Percentiles rank a stretch among this genome's conserved stretches.
These are phyloP conservation scores for Sebastes nivosus DNA, from an alignment of 2,797 vertebrate genomes.

Conservation along the genomic window DNA sequence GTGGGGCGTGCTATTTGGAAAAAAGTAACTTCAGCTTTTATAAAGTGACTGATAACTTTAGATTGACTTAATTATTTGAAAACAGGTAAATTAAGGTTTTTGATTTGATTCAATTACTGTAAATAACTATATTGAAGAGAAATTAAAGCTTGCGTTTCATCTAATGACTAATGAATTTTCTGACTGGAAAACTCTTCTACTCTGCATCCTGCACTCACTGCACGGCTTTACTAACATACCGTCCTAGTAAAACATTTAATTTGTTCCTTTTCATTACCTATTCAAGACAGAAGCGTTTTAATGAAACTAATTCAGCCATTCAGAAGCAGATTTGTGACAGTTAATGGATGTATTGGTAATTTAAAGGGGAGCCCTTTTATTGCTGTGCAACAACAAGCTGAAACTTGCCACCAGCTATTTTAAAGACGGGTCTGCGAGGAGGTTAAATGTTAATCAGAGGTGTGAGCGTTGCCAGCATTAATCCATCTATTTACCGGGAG, in stretches of 20 bases:
- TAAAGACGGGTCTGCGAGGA: conserved; percentile 46
- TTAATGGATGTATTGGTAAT: conserved; percentile 68
- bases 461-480: conserved; percentile 74
- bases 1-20: background rate
- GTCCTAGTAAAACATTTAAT: background rate
- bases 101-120: background rate
- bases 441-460: conserved; percentile 86
- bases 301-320: conserved; percentile 42
- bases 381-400: conserved; percentile 60
- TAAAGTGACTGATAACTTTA: background rate
- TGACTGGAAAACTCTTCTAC: background rate
- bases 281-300: conserved; percentile 24
- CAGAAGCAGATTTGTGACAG: conserved; percentile 15
- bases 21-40: background rate
- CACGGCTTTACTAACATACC: background rate
- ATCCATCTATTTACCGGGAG: conserved; percentile 78
- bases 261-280: background rate
- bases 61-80: background rate
- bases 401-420: conserved; percentile 35
- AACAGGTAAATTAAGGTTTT: background rate
- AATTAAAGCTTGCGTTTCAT: background rate
- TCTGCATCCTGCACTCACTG: background rate
- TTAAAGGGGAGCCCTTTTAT: conserved; percentile 46
- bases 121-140: background rate
- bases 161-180: background rate